Base-by-base conservation (phyloP, 1,140 invertebrate species). In the Chironomus tepperi region DNA sequence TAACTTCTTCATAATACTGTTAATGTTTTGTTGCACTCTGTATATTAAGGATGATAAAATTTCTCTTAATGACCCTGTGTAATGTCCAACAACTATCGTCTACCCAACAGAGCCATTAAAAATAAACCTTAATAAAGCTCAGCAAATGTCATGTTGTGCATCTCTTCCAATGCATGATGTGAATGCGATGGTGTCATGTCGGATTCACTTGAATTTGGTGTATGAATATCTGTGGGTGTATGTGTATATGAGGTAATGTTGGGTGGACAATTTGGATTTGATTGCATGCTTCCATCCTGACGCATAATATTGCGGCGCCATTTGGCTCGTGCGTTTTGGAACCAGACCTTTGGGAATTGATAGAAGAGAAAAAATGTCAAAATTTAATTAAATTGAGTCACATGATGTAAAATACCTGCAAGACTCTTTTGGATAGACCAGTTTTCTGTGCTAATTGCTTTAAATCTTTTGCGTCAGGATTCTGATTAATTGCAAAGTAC, bases 281-380 rank as follows among this genome's bases (percentile, higher is more conserved):
- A 79, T 78, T 76, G 79, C 74, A 79, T 77, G 15, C 83, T 84
- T 15, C 86, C 84, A 79, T 93, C 91, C 79, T 92, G 91, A 19
- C 91, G 81, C 88, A 93, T 90, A 78, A 92, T 87, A 79, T 93
- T 93, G 34, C 95, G 87, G 78, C 96, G 87, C 91, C 95, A 97
- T 87, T 98, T 98, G 24, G 96, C 96, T 76, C 96, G 84, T 0
- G 96, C 96, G 83, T 98, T 98, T 89, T 98, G 96, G 82, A 98
- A 98, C 96, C 96, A 98, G 1, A 98, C 96, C 96, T 98, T 73
- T 42, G n/a, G 24, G 24, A 34, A 34, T 34, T 34, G 24, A 34
- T 34, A 5, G 24, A 34, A 34, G 24, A 34, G 24, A 34, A 34
- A 34, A 34, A 34, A 34, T 34, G 24, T 34, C 24, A 34, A 34